Evolutionary conservation across 92 coral and sea anemone genomes (phyloP), one percentile per base, ranked within the genome.

Genomic region (Epizoanthus scotinus): DNA sequence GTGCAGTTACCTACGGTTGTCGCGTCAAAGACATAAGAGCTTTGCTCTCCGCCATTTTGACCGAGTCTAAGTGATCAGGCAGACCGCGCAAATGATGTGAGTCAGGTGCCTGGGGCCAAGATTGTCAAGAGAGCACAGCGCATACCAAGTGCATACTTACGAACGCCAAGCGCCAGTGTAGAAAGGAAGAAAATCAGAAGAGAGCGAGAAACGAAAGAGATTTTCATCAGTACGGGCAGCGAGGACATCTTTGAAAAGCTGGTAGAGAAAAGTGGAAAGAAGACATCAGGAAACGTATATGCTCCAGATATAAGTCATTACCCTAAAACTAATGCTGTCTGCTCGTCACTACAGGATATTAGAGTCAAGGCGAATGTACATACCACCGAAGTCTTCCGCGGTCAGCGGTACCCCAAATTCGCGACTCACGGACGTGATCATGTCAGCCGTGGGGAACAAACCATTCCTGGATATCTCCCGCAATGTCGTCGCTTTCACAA

Each of bases 371-470:
- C 3, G 77, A 10, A 1, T 18, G 8, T 12, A 70, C 94, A 6
- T 71, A 95, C 99, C 99, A 82, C 99, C 99, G 81, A 95, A 95
- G 81, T 95, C 99, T 71, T 95, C 99, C 6, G 99, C 99, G 21
- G 99, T 93, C 81, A 95, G 86, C 22, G 99, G 99, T 12, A 95
- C 98, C 8, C 99, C 99, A 82, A 95, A 95, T 78, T 95, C 99
- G 20, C 96, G 96, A 78, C 99, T 95, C 94, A 95, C 85, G 28
- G 96, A 91, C 60, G 94, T 73, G 42, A 95, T 78, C 99, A 95
- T 95, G 66, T 91, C 98, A 15, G 99, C 96, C 21, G 94, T 78
- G 2, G 99, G 99, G 73, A 93, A 93, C 75, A 95, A 78, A 71
- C 93, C 94, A 70, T 88, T 83, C 20, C 89, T 87, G 13, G 91